Conservation (phyloP, 2,797 vertebrate species). For the Masticophis lateralis region DNA sequence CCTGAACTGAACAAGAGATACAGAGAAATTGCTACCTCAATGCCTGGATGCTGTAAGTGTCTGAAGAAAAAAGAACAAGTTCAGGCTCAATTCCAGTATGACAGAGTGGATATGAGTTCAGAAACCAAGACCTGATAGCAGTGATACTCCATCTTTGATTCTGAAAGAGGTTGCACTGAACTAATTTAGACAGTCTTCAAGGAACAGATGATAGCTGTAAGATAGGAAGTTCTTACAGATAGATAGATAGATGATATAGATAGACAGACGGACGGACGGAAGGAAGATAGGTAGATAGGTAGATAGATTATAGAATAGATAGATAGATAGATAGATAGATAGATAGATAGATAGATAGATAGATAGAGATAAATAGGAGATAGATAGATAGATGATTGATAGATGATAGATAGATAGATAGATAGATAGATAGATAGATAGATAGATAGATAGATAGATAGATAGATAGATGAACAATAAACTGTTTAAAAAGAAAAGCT, state of each 20-base stretch:
- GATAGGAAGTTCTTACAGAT: background rate
- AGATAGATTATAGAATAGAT: no score
- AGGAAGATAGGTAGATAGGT: no score
- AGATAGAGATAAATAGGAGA: background rate
- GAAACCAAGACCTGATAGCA: background rate
- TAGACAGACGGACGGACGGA: no score
- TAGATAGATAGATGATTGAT: no score
- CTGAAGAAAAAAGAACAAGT: background rate
- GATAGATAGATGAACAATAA: background rate
- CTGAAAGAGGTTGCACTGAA: background rate
- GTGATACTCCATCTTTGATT: background rate
- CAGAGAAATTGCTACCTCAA: background rate
- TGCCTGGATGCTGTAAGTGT: background rate
- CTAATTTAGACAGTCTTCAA: background rate
- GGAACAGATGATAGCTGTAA: background rate
- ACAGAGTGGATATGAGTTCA: background rate
- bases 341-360: background rate
- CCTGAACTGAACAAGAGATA: background rate
- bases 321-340: no score
- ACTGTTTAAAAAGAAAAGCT: background rate
- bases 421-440: no score
- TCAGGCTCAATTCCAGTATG: background rate
- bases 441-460: no score
- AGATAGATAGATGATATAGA: no score
- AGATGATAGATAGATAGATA: no score